Base-by-base conservation (phyloP, 2,888 invertebrate species). In the Tetanocera ferruginea region DNA sequence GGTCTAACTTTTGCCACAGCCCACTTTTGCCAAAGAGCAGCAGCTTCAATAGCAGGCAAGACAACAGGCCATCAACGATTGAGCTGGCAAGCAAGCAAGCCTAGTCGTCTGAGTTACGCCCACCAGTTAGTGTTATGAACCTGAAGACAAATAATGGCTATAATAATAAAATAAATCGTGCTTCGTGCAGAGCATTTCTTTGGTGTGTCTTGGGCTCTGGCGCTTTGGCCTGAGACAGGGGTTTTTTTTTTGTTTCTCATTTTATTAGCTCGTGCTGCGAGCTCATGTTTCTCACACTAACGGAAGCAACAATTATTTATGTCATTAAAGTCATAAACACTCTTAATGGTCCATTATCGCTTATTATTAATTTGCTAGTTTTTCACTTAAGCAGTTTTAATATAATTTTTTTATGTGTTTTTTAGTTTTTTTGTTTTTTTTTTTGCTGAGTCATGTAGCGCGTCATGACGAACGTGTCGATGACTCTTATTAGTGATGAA, bases 271-370 rank as follows among this genome's bases (percentile, higher is more conserved):
- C 75, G 78, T 76, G 78, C 79, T 69, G 55, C 28, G 34, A 43
- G 71, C 72, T 78, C 74, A 78, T 78, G 79, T 80, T 81, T 82
- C 82, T 81, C 81, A 83, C 81, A 81, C 79, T 80, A 83, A 82
- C 83, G 82, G 83, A 83, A 83, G 83, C 83, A 81, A 76, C 80
- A 81, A 83, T 83, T 83, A 83, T 82, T 82, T 82, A 43, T 43
- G 83, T 82, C 81, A 82, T 83, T 83, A 82, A 79, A 82, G 82
- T 80, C 81, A 81, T 83, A 83, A 83, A 83, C 81, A 82, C 81
- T 80, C 80, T 82, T 83, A 82, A 83, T 81, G 81, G 80, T 76
- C 81, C 80, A 77, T 83, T 81, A 80, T 72, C 77, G 73, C 80
- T 82, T 62, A 64, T 81, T 80, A 43, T 43, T 72, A 57, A 60